Base-by-base conservation (phyloP, 2,113 vertebrate species). In the Psittacara wagleri region DNA sequence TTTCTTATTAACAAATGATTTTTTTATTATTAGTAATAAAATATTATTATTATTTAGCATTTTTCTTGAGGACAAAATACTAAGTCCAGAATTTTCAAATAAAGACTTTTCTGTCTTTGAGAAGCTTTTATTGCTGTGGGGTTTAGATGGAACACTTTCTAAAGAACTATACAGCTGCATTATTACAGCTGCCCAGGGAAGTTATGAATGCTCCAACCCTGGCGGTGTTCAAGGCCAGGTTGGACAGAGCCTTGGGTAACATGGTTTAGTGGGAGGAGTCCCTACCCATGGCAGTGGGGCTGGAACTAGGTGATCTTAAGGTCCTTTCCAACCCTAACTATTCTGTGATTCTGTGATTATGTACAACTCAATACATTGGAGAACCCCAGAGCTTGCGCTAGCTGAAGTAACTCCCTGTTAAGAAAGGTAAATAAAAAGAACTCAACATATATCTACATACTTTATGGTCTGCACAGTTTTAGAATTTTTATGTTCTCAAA, bases 41-140 rank as follows among this genome's bases (percentile, higher is more conserved):
- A 2, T 10, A 11, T 8, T 62, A 7, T 16, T 13, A 43, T 27
- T 13, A 44, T 49, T 81, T 49, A 48, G 5, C 1, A 0, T 64
- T 80, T 83, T 88, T 83, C 49, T 52, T 44, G 29, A 77, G 10
- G 35, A 73, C 41, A 25, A 66, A 83, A 78, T n/a, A 18, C 4
- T 17, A 64, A 64, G 39, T 67, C 25, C 20, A 62, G 43, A 80
- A 72, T 69, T 91, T 89, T 94, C 24, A 79, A 48, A 12, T 7
- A 57, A 22, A 23, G 1, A 15, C 3, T 9, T 43, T 76, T 39
- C 23, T 49, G 4, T 44, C 13, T 72, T 93, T 66, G 59, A 83
- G 78, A 73, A 83, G 13, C 16, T 27, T 67, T 61, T 89, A 6
- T 59, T 57, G 16, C 46, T 67, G 51, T 75, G 66, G 27, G 37